Evolutionary conservation across 2,113 vertebrate species (phyloP).

Genomic region (Lichenostomus cassidix): DNA sequence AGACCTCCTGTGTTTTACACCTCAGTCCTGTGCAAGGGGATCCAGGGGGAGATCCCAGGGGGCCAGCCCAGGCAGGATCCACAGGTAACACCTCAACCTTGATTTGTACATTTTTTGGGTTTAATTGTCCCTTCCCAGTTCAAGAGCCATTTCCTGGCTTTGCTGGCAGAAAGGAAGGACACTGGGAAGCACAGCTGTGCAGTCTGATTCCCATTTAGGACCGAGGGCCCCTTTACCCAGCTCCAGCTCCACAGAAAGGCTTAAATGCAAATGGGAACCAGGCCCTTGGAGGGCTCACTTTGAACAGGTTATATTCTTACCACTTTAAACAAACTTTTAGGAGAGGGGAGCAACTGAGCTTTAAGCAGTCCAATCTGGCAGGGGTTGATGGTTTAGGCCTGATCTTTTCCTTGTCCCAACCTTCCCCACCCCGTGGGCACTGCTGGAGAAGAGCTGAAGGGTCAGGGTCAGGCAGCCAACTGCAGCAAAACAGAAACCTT

Average conservation of each 20-base stretch:
- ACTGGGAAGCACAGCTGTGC: background rate
- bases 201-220: constrained; percentile 63
- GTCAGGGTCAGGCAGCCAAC: constrained; percentile 11
- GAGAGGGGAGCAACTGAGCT: constrained; percentile 8
- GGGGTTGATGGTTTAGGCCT: constrained; percentile 23
- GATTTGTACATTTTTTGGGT: background rate
- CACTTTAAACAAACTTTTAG: constrained; percentile 41
- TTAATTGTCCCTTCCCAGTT: background rate
- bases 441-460: constrained; percentile 16
- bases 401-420: background rate
- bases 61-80: accelerated
- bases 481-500: constrained; percentile 41
- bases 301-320: constrained; percentile 60
- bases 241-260: background rate
- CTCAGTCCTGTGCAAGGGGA: no score
- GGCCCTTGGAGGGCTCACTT: constrained; percentile 40
- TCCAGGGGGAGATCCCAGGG: accelerated
- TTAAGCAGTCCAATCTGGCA: constrained; percentile 49
- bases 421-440: background rate
- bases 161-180: constrained; percentile 1
- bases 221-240: constrained; percentile 28
- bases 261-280: constrained; percentile 56
- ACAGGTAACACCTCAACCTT: background rate
- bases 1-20: background rate
- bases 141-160: background rate